Conservation (phyloP, 1,140 invertebrate genomes). For the Dufourea novaeangliae region DNA sequence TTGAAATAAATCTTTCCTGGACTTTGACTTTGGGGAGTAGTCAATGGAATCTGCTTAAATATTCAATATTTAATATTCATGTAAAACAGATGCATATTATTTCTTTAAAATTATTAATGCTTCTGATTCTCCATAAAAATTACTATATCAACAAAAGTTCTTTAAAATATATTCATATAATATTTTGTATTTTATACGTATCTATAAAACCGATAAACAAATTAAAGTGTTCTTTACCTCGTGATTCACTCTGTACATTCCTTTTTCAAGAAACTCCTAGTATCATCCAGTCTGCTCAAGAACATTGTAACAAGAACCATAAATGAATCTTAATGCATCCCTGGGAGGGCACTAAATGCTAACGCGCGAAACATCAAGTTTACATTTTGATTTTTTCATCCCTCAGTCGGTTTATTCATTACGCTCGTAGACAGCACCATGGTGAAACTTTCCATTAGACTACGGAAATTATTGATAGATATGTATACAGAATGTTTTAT, state of each 20-base stretch:
- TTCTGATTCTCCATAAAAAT: no score
- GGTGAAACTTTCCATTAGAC: neutral
- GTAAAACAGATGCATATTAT: no score
- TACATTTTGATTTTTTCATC: neutral
- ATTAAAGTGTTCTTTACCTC: no score
- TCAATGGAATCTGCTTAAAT: no score
- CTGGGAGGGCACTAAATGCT: neutral
- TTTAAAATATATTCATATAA: no score
- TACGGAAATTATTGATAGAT: neutral
- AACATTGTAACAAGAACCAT: neutral
- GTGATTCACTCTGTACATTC: neutral
- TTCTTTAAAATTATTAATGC: no score
- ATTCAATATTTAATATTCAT: no score
- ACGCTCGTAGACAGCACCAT: neutral
- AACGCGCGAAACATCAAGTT: neutral
- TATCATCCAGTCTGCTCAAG: neutral
- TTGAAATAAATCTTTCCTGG: no score
- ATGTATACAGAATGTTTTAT: neutral
- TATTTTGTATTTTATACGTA: no score
- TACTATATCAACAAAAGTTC: no score
- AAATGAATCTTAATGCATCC: constrained; percentile 3
- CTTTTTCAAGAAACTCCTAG: neutral
- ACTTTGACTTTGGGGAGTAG: no score
- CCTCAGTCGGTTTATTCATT: neutral
- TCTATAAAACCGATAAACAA: no score